Percentiles rank a stretch among this genome's conserved stretches.
These are phyloP conservation scores for Alectoris magna DNA, from an alignment of 2,797 vertebrate genomes.

Conservation along the genomic window DNA sequence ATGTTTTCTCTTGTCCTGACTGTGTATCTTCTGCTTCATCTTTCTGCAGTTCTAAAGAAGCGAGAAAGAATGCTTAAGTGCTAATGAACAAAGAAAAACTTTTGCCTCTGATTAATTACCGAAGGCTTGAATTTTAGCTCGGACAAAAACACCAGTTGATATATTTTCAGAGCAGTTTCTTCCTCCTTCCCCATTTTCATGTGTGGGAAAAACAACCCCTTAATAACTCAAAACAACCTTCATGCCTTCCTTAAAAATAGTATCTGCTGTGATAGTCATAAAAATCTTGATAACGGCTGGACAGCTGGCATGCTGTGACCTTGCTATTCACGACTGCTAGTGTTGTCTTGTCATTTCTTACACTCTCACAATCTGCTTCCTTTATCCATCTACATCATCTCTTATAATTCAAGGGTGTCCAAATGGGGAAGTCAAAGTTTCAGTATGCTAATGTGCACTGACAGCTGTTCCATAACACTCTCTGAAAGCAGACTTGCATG, in stretches of 20 bases:
- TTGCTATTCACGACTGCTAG: not conserved
- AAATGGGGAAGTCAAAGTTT: not conserved
- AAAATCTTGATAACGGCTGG: not conserved
- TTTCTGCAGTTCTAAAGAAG: slow-evolving; percentile 79
- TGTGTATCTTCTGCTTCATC: slow-evolving; percentile 69
- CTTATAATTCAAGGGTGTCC: not conserved
- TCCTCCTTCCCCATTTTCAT: not conserved
- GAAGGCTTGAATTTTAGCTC: not conserved
- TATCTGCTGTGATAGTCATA: not conserved
- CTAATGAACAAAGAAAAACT: not conserved
- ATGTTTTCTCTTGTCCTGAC: slow-evolving; percentile 2
- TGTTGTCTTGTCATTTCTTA: not conserved
- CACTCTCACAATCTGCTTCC: not conserved
- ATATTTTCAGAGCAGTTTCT: not conserved
- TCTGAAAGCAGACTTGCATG: not conserved
- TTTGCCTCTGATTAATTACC: not conserved
- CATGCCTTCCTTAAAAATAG: not conserved
- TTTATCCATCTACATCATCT: not conserved
- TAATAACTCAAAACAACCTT: not conserved
- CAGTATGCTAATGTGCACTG: fast-evolving
- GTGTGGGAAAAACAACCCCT: not conserved
- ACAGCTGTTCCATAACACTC: not conserved
- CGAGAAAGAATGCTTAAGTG: not conserved
- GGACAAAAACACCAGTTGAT: not conserved
- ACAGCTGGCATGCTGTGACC: not conserved